Evolutionary conservation across 2,888 invertebrate species (phyloP).

Genomic region (Chesias legatella): DNA sequence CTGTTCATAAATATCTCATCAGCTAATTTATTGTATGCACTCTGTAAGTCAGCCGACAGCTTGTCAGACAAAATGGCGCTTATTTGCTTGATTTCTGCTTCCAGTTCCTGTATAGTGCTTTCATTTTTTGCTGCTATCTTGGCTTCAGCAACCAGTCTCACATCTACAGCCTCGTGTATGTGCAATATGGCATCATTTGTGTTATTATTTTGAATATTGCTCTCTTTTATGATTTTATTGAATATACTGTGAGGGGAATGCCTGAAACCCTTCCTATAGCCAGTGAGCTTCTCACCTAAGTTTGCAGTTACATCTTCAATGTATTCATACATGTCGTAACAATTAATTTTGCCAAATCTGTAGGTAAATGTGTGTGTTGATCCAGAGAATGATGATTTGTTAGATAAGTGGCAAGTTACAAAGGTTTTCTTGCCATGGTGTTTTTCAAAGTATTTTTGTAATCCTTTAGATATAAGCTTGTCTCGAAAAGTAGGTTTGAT

Average conservation of each 20-base stretch:
- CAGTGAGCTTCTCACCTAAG: slow-evolving; percentile 71
- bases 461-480: slow-evolving; percentile 82
- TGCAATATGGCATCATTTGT: slow-evolving; percentile 63
- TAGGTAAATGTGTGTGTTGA: slow-evolving; percentile 83
- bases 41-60: slow-evolving; percentile 54
- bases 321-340: slow-evolving; percentile 76
- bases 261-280: slow-evolving; percentile 62
- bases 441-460: slow-evolving; percentile 79
- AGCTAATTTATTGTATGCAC: slow-evolving; percentile 48
- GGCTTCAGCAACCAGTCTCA: slow-evolving; percentile 61
- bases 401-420: slow-evolving; percentile 81
- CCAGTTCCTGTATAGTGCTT: slow-evolving; percentile 60
- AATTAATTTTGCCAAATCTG: slow-evolving; percentile 80
- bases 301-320: slow-evolving; percentile 78
- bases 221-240: slow-evolving; percentile 64
- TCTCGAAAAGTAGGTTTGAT: slow-evolving; percentile 82
- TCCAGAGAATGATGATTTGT: slow-evolving; percentile 67
- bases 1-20: slow-evolving; percentile 52
- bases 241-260: slow-evolving; percentile 60
- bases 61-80: slow-evolving; percentile 63
- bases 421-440: slow-evolving; percentile 80
- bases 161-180: slow-evolving; percentile 68
- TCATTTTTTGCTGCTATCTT: slow-evolving; percentile 66
- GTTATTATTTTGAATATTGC: slow-evolving; percentile 59
- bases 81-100: slow-evolving; percentile 72